Percentiles rank a stretch among this genome's conserved stretches.
These are phyloP conservation scores for Microcebus tavaratra DNA, from an alignment of 2,113 vertebrate species.

Conservation along the genomic window DNA sequence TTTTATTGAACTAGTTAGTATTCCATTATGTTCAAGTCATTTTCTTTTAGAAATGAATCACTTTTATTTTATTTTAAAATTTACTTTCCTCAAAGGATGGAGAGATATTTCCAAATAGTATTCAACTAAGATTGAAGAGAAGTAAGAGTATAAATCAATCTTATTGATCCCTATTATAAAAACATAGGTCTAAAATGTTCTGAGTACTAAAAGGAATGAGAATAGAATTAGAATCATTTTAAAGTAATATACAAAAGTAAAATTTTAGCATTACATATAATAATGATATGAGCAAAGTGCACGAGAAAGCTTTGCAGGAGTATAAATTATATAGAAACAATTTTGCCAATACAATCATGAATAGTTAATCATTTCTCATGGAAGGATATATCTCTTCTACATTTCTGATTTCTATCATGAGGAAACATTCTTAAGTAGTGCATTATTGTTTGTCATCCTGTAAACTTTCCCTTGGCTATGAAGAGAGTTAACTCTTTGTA, in stretches of 20 bases:
- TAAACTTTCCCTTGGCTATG: not conserved
- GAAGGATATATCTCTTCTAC: not conserved
- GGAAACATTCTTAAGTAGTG: not conserved
- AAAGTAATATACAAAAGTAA: not conserved
- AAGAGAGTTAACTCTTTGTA: not conserved
- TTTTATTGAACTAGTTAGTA: not conserved
- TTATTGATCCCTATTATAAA: not conserved
- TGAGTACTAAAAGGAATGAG: not conserved
- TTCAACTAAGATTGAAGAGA: not conserved
- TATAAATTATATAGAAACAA: not conserved
- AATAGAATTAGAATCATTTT: not conserved
- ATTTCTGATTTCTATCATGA: not conserved
- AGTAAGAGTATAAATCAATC: not conserved
- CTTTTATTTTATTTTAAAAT: not conserved
- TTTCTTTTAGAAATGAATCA: not conserved
- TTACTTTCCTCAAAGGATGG: not conserved
- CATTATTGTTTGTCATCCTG: not conserved
- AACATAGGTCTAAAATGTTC: not conserved
- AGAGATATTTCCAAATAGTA: not conserved
- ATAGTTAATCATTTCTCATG: not conserved
- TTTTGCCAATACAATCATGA: not conserved
- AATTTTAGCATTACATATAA: not conserved
- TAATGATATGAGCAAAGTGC: not conserved
- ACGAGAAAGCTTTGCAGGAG: not conserved
- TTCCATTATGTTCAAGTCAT: not conserved